Evolutionary conservation across 2,113 vertebrate species (phyloP), one percentile per base, ranked within the genome.

Genomic region (Anhinga rufa): DNA sequence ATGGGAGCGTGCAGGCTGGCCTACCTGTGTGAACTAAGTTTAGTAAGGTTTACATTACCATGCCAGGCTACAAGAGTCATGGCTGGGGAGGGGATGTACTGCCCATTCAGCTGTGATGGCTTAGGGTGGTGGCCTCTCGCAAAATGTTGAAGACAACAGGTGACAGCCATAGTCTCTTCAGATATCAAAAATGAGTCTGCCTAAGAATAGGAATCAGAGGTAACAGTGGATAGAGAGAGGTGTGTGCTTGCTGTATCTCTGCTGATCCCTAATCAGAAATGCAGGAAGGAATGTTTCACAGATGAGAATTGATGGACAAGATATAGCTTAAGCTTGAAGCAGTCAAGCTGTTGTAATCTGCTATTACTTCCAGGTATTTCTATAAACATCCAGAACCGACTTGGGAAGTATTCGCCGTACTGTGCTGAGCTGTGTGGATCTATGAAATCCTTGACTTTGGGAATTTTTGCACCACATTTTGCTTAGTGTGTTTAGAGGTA

Each of bases 21-120:
- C n/a, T 8, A 0, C 14, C 26, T 13, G 28, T 9, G 4, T 4
- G 40, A 21, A 8, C n/a, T 12, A 38, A 31, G 22, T 17, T 21
- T 36, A 8, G 36, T 52, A 9, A 0, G 5, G 26, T 55, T 61
- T 15, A 14, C 14, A 6, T 22, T 4, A 3, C 28, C 17, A 4
- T 4, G 26, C 17, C 44, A 60, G 29, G 52, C 9, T 36, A 13
- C 17, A 38, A 5, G 7, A 5, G 74, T 20, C 31, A 5, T 4
- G 46, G 17, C 60, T 58, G 68, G 9, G 32, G 9, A 40, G 15
- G 26, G 32, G 19, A 46, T 4, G 9, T 1, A 0, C 24, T 28
- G 19, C 40, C 31, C 31, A 2, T 17, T 42, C 65, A 17, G 15
- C 8, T 11, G 2, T 6, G 6, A 26, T 19, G 29, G 26, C 22